These are phyloP conservation scores for Spea multiplicata DNA, from an alignment of 2,113 vertebrate species.

Conservation along the genomic window DNA sequence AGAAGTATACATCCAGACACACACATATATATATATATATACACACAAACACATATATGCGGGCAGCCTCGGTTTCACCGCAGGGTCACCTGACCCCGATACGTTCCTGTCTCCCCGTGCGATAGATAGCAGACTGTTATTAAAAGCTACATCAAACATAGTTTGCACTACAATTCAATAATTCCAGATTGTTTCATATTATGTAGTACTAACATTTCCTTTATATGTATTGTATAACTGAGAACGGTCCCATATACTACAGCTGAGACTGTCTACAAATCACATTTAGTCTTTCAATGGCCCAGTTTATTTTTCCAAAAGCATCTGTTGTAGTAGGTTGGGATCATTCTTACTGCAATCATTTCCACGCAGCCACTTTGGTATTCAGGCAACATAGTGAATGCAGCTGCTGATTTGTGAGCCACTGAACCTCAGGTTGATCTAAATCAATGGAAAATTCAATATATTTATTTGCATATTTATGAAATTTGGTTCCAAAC, in stretches of 20 bases:
- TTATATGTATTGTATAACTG: slow-evolving; percentile 7
- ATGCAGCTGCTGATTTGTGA: slow-evolving; percentile 45
- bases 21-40: too few relatives aligned
- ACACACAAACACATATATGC: too few relatives aligned
- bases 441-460: slow-evolving; percentile 41
- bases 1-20: too few relatives aligned
- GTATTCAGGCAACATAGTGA: slow-evolving; percentile 40
- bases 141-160: too few relatives aligned
- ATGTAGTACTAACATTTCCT: not conserved
- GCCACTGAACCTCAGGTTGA: slow-evolving; percentile 32
- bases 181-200: not conserved
- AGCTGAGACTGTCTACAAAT: not conserved
- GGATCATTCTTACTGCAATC: slow-evolving; percentile 25
- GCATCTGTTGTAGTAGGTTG: not conserved
- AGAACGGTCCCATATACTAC: not conserved
- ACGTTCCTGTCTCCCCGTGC: too few relatives aligned
- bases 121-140: too few relatives aligned
- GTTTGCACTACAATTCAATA: not conserved
- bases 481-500: slow-evolving; percentile 35
- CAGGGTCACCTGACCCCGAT: too few relatives aligned
- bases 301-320: not conserved
- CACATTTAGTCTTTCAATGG: slow-evolving; percentile 3
- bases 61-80: too few relatives aligned
- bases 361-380: slow-evolving; percentile 24
- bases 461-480: slow-evolving; percentile 43